Evolutionary conservation across 2,113 vertebrate species (phyloP).

Genomic region (Tichodroma muraria): DNA sequence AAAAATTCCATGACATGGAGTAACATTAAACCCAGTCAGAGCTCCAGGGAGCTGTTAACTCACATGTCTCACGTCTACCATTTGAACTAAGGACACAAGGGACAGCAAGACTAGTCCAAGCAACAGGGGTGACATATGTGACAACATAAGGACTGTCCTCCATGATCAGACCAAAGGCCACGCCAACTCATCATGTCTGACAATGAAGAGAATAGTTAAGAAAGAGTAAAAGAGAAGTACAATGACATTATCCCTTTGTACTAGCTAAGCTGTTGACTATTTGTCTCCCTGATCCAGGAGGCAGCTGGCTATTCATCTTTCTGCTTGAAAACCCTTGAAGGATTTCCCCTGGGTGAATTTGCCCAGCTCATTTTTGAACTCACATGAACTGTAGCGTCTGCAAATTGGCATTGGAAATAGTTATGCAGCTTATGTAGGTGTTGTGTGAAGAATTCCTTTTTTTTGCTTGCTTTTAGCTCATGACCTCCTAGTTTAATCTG

Average conservation of each 20-base stretch:
- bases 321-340: background rate
- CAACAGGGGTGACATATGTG: background rate
- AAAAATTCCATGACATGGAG: background rate
- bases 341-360: background rate
- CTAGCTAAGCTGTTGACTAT: background rate
- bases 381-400: background rate
- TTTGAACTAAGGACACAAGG: background rate
- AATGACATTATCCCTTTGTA: background rate
- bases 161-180: background rate
- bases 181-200: background rate
- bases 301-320: background rate
- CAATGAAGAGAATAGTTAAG: background rate
- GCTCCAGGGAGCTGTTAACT: background rate
- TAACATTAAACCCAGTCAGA: background rate
- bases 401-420: background rate
- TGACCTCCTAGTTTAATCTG: background rate
- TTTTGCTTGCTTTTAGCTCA: background rate
- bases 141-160: background rate
- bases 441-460: background rate
- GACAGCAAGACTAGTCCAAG: background rate
- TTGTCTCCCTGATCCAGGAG: background rate
- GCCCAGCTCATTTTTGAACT: background rate
- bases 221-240: background rate
- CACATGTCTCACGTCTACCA: background rate
- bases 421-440: background rate